Base-by-base conservation (phyloP, 2,113 vertebrate species). In the Himantopus leucocephalus region DNA sequence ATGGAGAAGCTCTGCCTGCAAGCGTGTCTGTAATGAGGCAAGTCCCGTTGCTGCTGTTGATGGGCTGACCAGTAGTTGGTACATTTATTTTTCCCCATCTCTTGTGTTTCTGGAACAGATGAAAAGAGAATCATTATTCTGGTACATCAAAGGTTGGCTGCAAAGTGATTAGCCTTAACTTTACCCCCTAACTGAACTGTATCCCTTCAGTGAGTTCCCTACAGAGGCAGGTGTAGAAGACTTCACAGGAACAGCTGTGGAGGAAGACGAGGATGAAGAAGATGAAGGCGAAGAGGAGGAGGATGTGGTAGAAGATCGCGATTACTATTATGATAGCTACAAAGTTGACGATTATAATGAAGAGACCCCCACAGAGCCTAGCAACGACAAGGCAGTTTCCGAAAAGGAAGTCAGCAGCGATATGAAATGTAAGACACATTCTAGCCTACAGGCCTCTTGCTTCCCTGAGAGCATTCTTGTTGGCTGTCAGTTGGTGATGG, bases 391-490 rank as follows among this genome's bases (percentile, higher is more conserved):
- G 43, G 94, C 98, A 29, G 81, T 92, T 34, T 92, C 97, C 1
- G 98, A 98, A 30, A 98, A 98, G 76, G 99, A 98, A 94, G 97
- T 98, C 66, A 95, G 98, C 76, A 98, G 98, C 4, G 99, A 99
- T 30, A 98, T 99, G 67, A 99, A 99, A 99, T 99, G 99, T 99
- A 98, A 98, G 96, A 47, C 22, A 5, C 23, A 0, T 68, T 59
- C 52, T 12, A 45, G 53, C 72, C 66, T 29, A 5, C 4, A 8
- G 32, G 24, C 60, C 53, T 72, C 59, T n/a, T 35, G 6, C 73
- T 89, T 58, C 64, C 27, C 21, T 39, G 45, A 29, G 47, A 55
- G 81, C 6, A 0, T 91, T 59, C 50, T 24, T 37, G 20, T 43
- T 27, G 41, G 27, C 70, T 93, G 37, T 72, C 47, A 17, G 20